These are phyloP conservation scores for Brachionus koreanus DNA, from an alignment of 1,140 invertebrate species.

Conservation along the genomic window DNA sequence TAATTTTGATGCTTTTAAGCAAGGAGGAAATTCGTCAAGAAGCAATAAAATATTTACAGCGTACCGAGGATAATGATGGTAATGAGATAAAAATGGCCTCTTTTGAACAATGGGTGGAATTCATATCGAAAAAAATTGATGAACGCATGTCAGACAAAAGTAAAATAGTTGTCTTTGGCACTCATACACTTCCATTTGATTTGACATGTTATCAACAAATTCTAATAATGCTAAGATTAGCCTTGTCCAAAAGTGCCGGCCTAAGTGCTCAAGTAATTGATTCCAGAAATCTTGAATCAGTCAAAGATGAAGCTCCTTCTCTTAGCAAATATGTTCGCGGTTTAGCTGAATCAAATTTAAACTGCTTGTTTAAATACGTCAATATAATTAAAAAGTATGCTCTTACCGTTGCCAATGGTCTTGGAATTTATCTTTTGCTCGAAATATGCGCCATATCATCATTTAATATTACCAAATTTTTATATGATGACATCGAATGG, in stretches of 20 bases:
- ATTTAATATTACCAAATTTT: slow-evolving; percentile 62
- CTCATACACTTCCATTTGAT: slow-evolving; percentile 17
- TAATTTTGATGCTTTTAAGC: no score
- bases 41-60: slow-evolving; percentile 68
- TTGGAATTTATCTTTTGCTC: slow-evolving; percentile 67
- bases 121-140: slow-evolving; percentile 5
- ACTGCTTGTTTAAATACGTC: slow-evolving; percentile 27
- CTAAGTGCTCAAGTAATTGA: slow-evolving; percentile 46
- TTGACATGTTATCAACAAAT: slow-evolving; percentile 56
- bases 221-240: slow-evolving; percentile 71
- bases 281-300: slow-evolving; percentile 46
- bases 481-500: slow-evolving; percentile 65
- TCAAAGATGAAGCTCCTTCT: slow-evolving; percentile 50
- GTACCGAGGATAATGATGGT: slow-evolving; percentile 60
- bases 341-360: slow-evolving; percentile 60
- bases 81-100: slow-evolving; percentile 47
- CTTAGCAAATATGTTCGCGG: slow-evolving; percentile 49
- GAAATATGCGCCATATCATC: slow-evolving; percentile 70
- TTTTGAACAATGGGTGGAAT: slow-evolving; percentile 48
- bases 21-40: slow-evolving; percentile 73
- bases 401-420: slow-evolving; percentile 50
- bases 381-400: slow-evolving; percentile 47
- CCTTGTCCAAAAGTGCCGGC: slow-evolving; percentile 62
- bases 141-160: slow-evolving; percentile 15
- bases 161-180: slow-evolving; percentile 3